Base-by-base conservation (phyloP, 2,113 vertebrate genomes). In the Prunella fulvescens region DNA sequence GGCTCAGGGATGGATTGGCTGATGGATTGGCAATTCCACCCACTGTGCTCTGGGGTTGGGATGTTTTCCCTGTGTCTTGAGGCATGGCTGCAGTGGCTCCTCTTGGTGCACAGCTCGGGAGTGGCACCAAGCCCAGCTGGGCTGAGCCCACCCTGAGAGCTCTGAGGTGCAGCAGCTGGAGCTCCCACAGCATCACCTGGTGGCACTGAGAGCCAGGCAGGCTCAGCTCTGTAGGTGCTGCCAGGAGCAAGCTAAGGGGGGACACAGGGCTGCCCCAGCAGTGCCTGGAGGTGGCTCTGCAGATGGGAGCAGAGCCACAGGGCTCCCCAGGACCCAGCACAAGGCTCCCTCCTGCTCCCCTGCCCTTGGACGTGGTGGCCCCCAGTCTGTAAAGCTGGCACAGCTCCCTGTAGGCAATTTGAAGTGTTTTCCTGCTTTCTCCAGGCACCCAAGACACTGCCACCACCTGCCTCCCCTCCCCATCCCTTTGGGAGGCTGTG, bases 1-100 rank as follows among this genome's bases (percentile, higher is more conserved):
- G 51, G 53, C 4, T 45, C 74, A 85, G 88, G 71, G 71, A 71
- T 92, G 48, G 64, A 35, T 74, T 64, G 85, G 70, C 66, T 86
- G 78, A 57, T 40, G 74, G 79, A 80, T 7, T 57, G 45, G 74
- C 56, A 76, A 0, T 56, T 60, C 57, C 78, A 64, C 48, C 17
- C 3, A 11, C 25, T 44, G 19, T 28, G 1, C 54, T 73, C 64
- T 18, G 45, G 57, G 19, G 5, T 5, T 0, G 1, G 51, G 51
- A 26, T 11, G 37, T 50, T 70, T 82, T 88, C 28, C 31, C 20
- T 42, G 23, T 4, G 29, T 28, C 39, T 35, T 31, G 40, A 74
- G 26, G n/a, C 47, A 40, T 69, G 58, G 26, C n/a, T 82, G 44
- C 44, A 24, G 33, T 24, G n/a, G 28, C 16, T 79, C 7, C 33